phyloP scores from a whole-genome alignment of 1,140 invertebrate genomes.

The Cherax quadricarinatus region DNA sequence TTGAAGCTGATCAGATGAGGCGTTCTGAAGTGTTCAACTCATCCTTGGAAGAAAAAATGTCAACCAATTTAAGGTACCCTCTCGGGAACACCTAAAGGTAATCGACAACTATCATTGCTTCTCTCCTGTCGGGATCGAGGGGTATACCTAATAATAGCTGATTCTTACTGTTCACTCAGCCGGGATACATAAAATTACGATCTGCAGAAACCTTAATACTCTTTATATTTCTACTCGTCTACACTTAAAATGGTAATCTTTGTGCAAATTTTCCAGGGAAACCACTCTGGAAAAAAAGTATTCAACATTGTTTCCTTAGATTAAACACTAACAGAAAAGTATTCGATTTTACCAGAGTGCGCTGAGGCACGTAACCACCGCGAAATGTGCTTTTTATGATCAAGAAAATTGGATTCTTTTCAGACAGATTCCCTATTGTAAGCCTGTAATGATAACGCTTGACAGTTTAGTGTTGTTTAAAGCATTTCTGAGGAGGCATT shows the following conservation, averaged over 20 bases:
- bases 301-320: neutral
- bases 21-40: too few relatives aligned
- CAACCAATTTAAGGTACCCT: too few relatives aligned
- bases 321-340: neutral
- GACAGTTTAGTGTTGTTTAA: slow-evolving; percentile 18
- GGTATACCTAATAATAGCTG: too few relatives aligned
- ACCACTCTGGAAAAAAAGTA: neutral
- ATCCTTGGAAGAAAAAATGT: too few relatives aligned
- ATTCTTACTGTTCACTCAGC: too few relatives aligned
- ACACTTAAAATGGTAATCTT: neutral
- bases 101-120: too few relatives aligned
- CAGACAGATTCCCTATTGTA: slow-evolving; percentile 3
- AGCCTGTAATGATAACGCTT: neutral
- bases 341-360: neutral
- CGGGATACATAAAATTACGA: too few relatives aligned
- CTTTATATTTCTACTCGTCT: neutral
- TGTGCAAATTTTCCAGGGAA: neutral
- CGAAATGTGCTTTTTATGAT: neutral
- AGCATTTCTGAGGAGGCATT: neutral
- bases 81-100: too few relatives aligned
- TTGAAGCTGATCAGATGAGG: too few relatives aligned
- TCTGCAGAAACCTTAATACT: too few relatives aligned
- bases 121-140: too few relatives aligned
- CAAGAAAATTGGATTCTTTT: slow-evolving; percentile 10
- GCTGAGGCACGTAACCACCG: neutral